These are phyloP conservation scores for Chelonus formosanus DNA, from an alignment of 2,888 invertebrate species.

Conservation along the genomic window DNA sequence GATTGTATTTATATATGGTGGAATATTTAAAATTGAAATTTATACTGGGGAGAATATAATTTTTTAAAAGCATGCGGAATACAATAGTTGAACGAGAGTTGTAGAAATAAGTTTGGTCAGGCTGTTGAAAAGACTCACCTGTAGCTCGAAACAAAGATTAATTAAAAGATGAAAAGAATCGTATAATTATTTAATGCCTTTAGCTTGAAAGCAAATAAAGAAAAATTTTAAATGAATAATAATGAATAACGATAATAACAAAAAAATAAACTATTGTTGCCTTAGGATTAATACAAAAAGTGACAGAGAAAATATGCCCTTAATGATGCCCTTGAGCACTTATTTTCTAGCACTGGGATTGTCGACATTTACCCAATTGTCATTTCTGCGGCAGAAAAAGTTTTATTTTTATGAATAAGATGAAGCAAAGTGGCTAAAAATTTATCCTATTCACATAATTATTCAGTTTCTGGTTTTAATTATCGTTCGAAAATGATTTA, in stretches of 20 bases:
- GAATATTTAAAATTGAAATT: no score
- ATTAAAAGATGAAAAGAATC: conserved; percentile 21
- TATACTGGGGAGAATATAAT: no score
- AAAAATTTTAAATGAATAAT: not conserved
- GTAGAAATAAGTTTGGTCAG: conserved; percentile 9
- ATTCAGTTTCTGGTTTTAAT: not conserved
- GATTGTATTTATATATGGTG: no score
- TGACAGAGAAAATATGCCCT: conserved; percentile 42
- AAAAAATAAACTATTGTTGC: conserved; percentile 38
- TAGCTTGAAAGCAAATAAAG: conserved; percentile 17
- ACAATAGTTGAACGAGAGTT: not conserved
- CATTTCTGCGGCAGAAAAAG: conserved; percentile 41
- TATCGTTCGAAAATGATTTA: no score
- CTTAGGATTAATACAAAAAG: conserved; percentile 33
- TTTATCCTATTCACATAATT: not conserved
- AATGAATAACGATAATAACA: conserved; percentile 24
- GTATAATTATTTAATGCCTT: conserved; percentile 12
- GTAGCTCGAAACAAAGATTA: conserved; percentile 11
- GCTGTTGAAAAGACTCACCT: conserved; percentile 10
- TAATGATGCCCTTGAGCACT: conserved; percentile 59
- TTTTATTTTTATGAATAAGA: conserved; percentile 38
- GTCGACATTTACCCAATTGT: conserved; percentile 50
- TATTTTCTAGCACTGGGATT: conserved; percentile 38
- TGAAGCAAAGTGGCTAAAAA: conserved; percentile 20
- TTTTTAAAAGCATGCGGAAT: conserved; percentile 1